Evolutionary conservation across 2,888 invertebrate species (phyloP).

Genomic region (Boloria euphrosyne): DNA sequence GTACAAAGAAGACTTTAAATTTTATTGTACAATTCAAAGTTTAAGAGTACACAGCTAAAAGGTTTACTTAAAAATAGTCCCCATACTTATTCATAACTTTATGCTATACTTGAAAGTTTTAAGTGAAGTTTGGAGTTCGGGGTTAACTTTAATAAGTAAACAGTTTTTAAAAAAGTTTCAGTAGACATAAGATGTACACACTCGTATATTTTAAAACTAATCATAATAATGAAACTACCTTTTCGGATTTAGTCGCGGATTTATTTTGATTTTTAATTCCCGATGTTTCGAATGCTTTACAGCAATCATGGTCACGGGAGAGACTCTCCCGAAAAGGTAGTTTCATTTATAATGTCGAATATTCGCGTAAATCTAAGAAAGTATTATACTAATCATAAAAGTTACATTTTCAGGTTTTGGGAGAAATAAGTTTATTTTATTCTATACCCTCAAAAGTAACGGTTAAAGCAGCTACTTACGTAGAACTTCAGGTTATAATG

Average conservation of each 20-base stretch:
- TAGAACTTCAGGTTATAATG: slow-evolving; percentile 69
- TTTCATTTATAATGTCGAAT: no score
- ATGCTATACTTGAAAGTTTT: slow-evolving; percentile 1
- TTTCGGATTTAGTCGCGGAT: no score
- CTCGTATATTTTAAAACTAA: no score
- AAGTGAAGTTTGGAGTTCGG: slow-evolving; percentile 10
- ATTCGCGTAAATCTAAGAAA: no score
- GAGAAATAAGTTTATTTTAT: slow-evolving; percentile 71
- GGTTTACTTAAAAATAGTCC: slow-evolving; percentile 3
- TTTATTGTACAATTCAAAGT: neutral
- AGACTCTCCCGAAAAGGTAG: no score
- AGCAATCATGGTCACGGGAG: no score
- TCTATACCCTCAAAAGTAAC: slow-evolving; percentile 77
- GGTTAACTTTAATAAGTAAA: slow-evolving; percentile 13
- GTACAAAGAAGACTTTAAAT: neutral
- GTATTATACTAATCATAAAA: no score
- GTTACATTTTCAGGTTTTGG: slow-evolving; percentile 62
- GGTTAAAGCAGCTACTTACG: slow-evolving; percentile 74
- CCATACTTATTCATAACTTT: neutral
- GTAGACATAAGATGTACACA: neutral
- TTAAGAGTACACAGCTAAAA: neutral
- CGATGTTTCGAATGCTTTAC: no score
- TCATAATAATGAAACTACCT: no score
- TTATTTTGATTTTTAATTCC: no score
- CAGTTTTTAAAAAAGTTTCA: neutral